These are phyloP conservation scores for Maconellicoccus hirsutus DNA, from an alignment of 1,140 invertebrate genomes.

Conservation along the genomic window DNA sequence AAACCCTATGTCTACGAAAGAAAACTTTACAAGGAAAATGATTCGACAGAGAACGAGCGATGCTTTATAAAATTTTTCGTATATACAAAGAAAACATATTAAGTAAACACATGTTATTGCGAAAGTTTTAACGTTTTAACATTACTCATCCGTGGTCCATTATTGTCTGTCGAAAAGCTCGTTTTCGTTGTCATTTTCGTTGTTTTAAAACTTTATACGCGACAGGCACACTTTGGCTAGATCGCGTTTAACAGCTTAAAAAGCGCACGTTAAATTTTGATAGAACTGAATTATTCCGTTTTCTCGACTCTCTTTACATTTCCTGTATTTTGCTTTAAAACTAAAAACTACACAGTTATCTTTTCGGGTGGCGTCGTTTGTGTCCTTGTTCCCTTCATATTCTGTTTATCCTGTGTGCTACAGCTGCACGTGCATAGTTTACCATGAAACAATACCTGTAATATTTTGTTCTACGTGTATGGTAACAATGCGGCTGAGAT, in stretches of 20 bases:
- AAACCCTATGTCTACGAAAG: not conserved
- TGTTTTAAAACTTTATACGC: not conserved
- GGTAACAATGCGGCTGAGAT: not conserved
- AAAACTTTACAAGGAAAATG: not conserved
- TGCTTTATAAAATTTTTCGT: not conserved
- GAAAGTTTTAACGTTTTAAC: not conserved
- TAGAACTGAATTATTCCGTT: not conserved
- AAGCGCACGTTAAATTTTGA: not conserved
- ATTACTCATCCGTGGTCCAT: not conserved
- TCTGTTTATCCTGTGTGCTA: no score
- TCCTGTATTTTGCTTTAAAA: not conserved
- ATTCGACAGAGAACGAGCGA: not conserved
- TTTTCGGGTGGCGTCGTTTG: not conserved
- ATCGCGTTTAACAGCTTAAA: not conserved
- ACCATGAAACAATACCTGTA: not conserved
- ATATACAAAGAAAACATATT: slow-evolving; percentile 5
- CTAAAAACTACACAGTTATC: not conserved
- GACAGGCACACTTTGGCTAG: not conserved
- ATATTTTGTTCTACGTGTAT: not conserved
- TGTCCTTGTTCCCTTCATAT: no score
- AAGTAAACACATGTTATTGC: slow-evolving; percentile 5
- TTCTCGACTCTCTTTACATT: no score
- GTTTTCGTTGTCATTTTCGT: not conserved
- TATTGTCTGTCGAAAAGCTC: slow-evolving; percentile 4
- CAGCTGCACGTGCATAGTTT: no score